Base-by-base conservation (phyloP, 1,140 invertebrate genomes). In the Steinernema khuongi region DNA sequence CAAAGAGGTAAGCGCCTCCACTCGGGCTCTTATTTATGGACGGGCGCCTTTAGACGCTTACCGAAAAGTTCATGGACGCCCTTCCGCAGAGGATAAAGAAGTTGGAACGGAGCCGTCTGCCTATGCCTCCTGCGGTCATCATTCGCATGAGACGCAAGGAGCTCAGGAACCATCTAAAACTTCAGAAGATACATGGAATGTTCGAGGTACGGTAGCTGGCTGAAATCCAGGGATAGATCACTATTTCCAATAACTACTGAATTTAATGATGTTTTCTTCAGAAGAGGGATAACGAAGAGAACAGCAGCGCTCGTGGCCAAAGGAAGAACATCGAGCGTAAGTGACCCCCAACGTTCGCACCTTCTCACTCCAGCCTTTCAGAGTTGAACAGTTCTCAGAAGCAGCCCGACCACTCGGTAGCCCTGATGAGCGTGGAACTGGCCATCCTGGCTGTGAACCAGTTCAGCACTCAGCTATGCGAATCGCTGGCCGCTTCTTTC, bases 111-210 rank as follows among this genome's bases (percentile, higher is more conserved):
- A 26, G 11, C 22, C 7, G 50, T 7, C 11, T 60, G 29, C 44
- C 70, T 26, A 31, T 75, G 31, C 74, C 74, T 0, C 44, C 74
- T 7, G 68, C 31, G n/a, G 26, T 72, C 7, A 66, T 75, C 7
- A 28, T 29, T 17, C 22, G 31, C 2, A 75, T 75, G 22, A 28
- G 69, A 17, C 36, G 36, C 11, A 28, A 67, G 1, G 41, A 73
- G 26, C 66, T 75, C 17, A 70, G 66, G 31, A 32, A 50, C 26
- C 43, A 72, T 26, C 70, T 44, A 1, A 30, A 66, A 26, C 29
- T 75, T 2, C 74, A 75, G 43, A 75, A 70, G 33, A 75, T 75
- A 44, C 32, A 44, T 32, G 30, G 28, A 26, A 32, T 72, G 31
- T 26, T 72, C 7, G 74, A 75, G 67, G 74, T 75, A 60, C 11